A percentile compares a stretch with the other conserved stretches of the same genome.
Conservation (phyloP, 2,797 vertebrate genomes). For the Sebastes trivittatus region DNA sequence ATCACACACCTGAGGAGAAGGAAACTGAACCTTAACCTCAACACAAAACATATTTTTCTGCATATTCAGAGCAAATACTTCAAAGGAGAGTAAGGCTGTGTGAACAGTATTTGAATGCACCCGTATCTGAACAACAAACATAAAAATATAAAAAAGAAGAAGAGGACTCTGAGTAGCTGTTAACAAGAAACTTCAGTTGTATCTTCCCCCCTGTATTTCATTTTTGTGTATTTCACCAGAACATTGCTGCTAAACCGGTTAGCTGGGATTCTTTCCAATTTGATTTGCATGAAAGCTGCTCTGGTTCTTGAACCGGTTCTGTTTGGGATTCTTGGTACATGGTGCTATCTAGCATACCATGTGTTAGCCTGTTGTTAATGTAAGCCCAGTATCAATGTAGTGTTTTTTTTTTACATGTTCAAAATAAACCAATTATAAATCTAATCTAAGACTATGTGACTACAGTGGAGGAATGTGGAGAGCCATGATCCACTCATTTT, state of each 20-base stretch:
- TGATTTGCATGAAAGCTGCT: not conserved
- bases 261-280: not conserved
- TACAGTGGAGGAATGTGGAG: too few relatives aligned
- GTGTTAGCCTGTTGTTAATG: too few relatives aligned
- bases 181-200: not conserved
- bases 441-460: too few relatives aligned
- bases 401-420: too few relatives aligned
- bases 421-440: too few relatives aligned
- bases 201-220: not conserved
- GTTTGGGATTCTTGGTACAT: too few relatives aligned
- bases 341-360: too few relatives aligned
- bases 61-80: not conserved
- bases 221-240: not conserved
- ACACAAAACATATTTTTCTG: not conserved
- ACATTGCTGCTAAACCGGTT: not conserved
- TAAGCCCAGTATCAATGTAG: too few relatives aligned
- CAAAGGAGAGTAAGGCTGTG: not conserved
- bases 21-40: not conserved
- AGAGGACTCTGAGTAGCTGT: not conserved
- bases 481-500: too few relatives aligned
- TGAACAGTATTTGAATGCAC: not conserved
- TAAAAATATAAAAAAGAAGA: not conserved
- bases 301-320: not conserved
- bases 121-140: not conserved
- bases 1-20: constrained; percentile 80